Evolutionary conservation across 1,140 invertebrate genomes (phyloP).

Genomic region (Caenorhabditis briggsae): DNA sequence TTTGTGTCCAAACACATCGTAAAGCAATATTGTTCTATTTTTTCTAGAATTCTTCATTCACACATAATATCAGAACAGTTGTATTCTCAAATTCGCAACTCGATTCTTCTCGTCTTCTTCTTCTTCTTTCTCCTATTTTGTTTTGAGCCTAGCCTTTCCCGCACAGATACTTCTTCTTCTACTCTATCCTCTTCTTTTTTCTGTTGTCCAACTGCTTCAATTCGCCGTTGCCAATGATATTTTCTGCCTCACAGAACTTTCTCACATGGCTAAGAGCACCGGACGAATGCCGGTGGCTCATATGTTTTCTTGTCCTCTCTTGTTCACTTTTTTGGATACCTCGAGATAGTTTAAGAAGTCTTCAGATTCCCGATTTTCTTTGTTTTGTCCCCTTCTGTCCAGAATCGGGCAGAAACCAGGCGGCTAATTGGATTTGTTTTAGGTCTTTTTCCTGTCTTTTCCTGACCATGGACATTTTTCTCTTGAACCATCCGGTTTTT

Average conservation of each 20-base stretch:
- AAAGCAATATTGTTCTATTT: conserved; percentile 12
- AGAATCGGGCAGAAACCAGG: conserved; percentile 36
- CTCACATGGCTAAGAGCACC: conserved; percentile 38
- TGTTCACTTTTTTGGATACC: not conserved
- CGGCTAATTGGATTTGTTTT: conserved; percentile 45
- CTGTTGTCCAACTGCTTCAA: conserved; percentile 23
- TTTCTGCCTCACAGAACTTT: conserved; percentile 54
- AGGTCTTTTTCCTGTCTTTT: not conserved
- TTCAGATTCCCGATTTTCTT: not conserved
- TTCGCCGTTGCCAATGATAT: conserved; percentile 52
- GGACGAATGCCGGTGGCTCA: not conserved
- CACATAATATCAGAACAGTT: conserved; percentile 51
- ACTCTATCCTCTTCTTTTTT: conserved; percentile 16
- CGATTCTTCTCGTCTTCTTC: conserved; percentile 30
- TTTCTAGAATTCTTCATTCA: conserved; percentile 30
- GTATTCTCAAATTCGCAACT: conserved; percentile 52
- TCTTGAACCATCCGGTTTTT: conserved; percentile 30
- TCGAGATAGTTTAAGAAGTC: not conserved
- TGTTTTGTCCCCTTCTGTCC: conserved; percentile 51
- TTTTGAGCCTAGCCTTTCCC: conserved; percentile 16
- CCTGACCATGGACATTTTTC: not conserved
- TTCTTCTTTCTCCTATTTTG: conserved; percentile 19
- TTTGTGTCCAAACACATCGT: conserved; percentile 2
- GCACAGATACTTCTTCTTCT: conserved; percentile 46
- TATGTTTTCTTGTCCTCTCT: not conserved